phyloP scores from a whole-genome alignment of 2,888 invertebrate genomes.

The Eulithis prunata region DNA sequence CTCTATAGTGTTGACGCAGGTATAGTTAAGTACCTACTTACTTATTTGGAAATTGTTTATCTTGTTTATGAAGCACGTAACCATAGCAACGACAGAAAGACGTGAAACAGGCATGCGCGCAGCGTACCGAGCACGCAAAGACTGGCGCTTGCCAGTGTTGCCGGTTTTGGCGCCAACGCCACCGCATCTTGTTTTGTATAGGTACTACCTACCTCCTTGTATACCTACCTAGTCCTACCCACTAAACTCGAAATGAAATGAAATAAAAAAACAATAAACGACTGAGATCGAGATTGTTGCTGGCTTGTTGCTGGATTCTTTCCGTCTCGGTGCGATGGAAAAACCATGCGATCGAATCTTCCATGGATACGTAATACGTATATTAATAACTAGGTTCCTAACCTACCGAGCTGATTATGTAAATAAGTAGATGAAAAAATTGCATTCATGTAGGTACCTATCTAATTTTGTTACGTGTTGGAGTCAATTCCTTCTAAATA shows the following conservation, averaged over 20 bases:
- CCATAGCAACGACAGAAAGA: constrained; percentile 71
- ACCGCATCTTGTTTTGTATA: constrained; percentile 36
- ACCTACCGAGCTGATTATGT: no score
- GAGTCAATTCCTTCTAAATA: no score
- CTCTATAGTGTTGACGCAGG: constrained; percentile 6
- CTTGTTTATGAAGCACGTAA: constrained; percentile 64
- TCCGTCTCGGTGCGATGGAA: constrained; percentile 51
- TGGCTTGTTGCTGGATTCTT: constrained; percentile 46
- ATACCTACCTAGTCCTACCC: no score
- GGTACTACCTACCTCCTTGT: no score
- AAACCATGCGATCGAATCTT: constrained; percentile 25
- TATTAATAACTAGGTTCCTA: no score
- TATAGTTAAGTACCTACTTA: not conserved
- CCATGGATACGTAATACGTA: no score
- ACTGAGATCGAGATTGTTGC: constrained; percentile 31
- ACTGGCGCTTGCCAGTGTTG: constrained; percentile 53
- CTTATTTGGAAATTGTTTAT: constrained; percentile 42
- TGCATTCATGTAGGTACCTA: no score
- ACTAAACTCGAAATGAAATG: constrained; percentile 34
- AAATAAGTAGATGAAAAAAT: no score
- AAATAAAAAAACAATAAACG: constrained; percentile 35
- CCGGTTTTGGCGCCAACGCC: constrained; percentile 69
- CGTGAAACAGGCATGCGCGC: constrained; percentile 63
- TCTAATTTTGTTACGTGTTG: no score
- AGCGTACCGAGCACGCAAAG: constrained; percentile 52